phyloP scores from a whole-genome alignment of 2,888 invertebrate genomes.

The Acrobasis suavella region DNA sequence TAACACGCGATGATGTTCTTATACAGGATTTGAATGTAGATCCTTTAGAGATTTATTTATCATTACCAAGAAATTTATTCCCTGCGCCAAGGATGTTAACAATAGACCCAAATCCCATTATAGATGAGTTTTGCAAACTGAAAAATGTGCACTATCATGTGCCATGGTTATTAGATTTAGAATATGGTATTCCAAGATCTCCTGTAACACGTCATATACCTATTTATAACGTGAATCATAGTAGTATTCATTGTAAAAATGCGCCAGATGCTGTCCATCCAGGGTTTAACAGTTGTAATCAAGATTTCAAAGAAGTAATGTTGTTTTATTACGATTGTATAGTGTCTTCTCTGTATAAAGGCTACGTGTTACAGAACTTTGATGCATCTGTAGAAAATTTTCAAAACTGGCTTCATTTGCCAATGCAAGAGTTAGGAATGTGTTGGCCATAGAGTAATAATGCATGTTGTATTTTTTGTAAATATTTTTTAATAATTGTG shows the following conservation, averaged over 20 bases:
- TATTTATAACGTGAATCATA: constrained; percentile 55
- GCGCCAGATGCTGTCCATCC: constrained; percentile 59
- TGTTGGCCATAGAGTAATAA: constrained; percentile 54
- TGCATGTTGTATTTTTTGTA: constrained; percentile 4
- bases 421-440: constrained; percentile 63
- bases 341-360: constrained; percentile 59
- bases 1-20: background rate
- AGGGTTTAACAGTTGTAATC: constrained; percentile 56
- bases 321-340: constrained; percentile 62
- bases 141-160: constrained; percentile 43
- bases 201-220: constrained; percentile 53
- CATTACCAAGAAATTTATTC: constrained; percentile 56
- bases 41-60: constrained; percentile 48
- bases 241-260: constrained; percentile 60
- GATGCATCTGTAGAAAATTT: constrained; percentile 64
- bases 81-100: constrained; percentile 52
- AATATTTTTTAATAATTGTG: constrained; percentile 2
- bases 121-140: constrained; percentile 60
- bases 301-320: constrained; percentile 51
- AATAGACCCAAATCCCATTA: constrained; percentile 60
- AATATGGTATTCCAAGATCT: constrained; percentile 56
- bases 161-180: constrained; percentile 63
- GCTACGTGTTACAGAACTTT: constrained; percentile 46
- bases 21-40: constrained; percentile 28
- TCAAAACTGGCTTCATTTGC: constrained; percentile 56